Base-by-base conservation (phyloP, 1,140 invertebrate genomes). In the Tachypleus tridentatus region DNA sequence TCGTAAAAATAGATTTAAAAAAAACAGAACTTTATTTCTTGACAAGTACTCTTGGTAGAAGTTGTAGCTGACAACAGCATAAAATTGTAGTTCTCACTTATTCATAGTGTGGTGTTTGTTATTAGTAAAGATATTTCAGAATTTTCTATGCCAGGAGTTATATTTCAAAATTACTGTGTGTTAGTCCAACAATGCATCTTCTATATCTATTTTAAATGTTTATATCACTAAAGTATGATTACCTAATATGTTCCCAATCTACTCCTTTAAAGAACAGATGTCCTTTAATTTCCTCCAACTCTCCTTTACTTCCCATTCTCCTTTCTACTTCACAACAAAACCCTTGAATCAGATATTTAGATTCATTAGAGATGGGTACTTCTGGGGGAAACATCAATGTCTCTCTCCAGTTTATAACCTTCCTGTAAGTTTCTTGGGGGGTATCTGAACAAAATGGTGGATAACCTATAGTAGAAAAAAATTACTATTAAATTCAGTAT, bases 371-470 rank as follows among this genome's bases (percentile, higher is more conserved):
- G 74, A 99, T 98, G 62, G 97, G 97, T 70, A 97, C 92, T 83
- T 99, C 97, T 3, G 96, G 95, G 8, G 97, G 97, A 78, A 99
- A 99, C 51, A 93, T 86, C 58, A 99, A 81, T 3, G 95, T 98
- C 74, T 99, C 94, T 68, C 92, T 82, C 96, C 96, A 99, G 75
- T 95, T 97, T 91, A 99, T 98, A 60, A 99, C 95, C 82, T 99
- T 99, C 61, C 91, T 85, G 80, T 99, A 99, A 29, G 97, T 99
- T 80, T 99, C 97, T 79, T 98, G 94, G 9, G 97, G 94, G 75
- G 95, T 98, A 78, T 99, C 96, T 52, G 93, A 97, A 77, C 96
- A 99, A 79, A 99, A 99, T 57, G 97, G 97, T 67, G 97, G 97
- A 80, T 98, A 98, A 57, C 97, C 86, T 87, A 73, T n/a, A 71